Percentiles rank a stretch among this genome's conserved stretches.
phyloP scores from a whole-genome alignment of 2,888 invertebrate species.

The Yponomeuta malinellus region DNA sequence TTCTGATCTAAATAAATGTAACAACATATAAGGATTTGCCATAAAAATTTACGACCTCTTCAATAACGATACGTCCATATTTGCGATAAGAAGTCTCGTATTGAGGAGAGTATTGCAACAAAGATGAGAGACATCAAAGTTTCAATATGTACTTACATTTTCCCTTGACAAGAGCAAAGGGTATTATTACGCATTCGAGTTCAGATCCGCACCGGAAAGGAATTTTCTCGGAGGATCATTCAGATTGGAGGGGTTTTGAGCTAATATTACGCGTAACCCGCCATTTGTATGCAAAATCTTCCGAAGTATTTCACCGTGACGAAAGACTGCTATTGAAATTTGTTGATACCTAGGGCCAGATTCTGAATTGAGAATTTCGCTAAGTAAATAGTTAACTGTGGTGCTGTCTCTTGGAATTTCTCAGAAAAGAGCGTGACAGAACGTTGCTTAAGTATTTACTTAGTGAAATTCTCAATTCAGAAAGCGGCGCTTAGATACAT shows the following conservation, averaged over 20 bases:
- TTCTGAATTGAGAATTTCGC: too few relatives aligned
- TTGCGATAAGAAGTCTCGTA: neutral
- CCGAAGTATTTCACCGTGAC: neutral
- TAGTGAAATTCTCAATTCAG: too few relatives aligned
- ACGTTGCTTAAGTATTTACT: too few relatives aligned
- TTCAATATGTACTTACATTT: neutral
- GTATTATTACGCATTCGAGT: neutral
- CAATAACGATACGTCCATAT: neutral
- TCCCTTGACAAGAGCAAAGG: neutral
- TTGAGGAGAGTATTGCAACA: neutral
- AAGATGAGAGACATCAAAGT: neutral
- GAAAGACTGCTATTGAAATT: neutral
- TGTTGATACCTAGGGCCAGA: too few relatives aligned
- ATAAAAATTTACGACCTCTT: neutral
- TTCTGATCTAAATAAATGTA: neutral
- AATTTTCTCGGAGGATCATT: neutral
- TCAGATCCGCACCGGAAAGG: neutral
- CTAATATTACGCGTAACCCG: conserved; percentile 1
- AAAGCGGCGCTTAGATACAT: too few relatives aligned
- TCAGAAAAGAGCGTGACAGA: too few relatives aligned
- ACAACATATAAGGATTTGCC: neutral
- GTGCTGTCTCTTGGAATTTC: too few relatives aligned
- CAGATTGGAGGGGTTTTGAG: conserved; percentile 2
- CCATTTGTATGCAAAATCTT: neutral
- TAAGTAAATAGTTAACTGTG: too few relatives aligned